Conservation (phyloP, 1,140 invertebrate species). For the Pissodes strobi region DNA sequence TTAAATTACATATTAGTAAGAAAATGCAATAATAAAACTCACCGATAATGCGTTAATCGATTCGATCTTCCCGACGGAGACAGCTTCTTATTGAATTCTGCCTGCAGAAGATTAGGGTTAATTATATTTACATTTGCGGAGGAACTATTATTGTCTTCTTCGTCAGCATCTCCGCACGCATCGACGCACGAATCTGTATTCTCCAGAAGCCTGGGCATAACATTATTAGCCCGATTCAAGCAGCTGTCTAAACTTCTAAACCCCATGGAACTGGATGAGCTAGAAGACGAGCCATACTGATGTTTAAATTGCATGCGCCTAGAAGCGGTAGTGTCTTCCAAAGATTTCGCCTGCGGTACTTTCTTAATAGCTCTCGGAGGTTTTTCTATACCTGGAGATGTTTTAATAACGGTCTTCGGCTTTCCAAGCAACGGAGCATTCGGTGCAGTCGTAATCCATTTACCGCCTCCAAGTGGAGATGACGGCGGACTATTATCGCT, state of each 20-base stretch:
- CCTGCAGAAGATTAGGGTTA: conserved; percentile 21
- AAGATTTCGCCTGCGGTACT: conserved; percentile 61
- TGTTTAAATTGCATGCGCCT: conserved; percentile 60
- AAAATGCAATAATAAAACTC: too few species aligned
- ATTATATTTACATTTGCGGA: conserved; percentile 49
- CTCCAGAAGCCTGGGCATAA: conserved; percentile 62
- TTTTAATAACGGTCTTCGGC: conserved; percentile 19
- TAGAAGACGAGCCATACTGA: conserved; percentile 61
- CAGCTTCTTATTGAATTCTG: conserved; percentile 46
- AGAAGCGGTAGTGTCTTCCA: conserved; percentile 60
- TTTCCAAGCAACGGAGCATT: conserved; percentile 24
- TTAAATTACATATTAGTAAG: too few species aligned
- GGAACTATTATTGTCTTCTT: conserved; percentile 60
- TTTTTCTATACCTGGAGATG: conserved; percentile 38
- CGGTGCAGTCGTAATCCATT: conserved; percentile 46
- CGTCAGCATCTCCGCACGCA: conserved; percentile 62
- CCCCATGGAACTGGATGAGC: conserved; percentile 62
- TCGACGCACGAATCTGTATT: too few species aligned
- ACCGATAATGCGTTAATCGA: conserved; percentile 39
- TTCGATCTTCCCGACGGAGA: conserved; percentile 55
- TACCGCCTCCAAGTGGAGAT: conserved; percentile 54
- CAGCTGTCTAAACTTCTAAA: conserved; percentile 64
- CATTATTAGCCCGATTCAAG: conserved; percentile 47
- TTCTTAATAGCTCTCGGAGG: conserved; percentile 41
- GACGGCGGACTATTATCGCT: conserved; percentile 62